These are phyloP conservation scores for Rotaria socialis DNA, from an alignment of 2,888 invertebrate species.

Conservation along the genomic window DNA sequence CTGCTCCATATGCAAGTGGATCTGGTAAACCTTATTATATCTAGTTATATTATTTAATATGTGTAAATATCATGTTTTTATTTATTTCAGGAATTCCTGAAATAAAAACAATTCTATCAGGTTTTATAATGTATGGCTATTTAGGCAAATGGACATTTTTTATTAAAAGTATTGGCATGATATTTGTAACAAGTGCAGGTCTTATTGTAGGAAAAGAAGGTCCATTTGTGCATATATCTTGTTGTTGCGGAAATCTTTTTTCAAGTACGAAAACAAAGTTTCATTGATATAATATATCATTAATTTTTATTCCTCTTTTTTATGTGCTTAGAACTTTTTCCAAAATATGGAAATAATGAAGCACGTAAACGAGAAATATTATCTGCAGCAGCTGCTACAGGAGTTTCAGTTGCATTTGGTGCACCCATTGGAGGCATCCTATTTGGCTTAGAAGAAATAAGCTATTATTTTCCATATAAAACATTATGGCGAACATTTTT, in stretches of 20 bases:
- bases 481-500: constrained; percentile 98
- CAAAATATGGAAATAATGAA: constrained; percentile 96
- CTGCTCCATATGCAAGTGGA: constrained; percentile 99
- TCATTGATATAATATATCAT: neutral
- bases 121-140: constrained; percentile 95
- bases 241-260: constrained; percentile 87
- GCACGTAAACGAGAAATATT: constrained; percentile 97
- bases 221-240: constrained; percentile 99
- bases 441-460: constrained; percentile 94
- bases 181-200: constrained; percentile 90
- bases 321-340: constrained; percentile 73
- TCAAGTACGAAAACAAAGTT: constrained; percentile 63
- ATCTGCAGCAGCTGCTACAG: constrained; percentile 95
- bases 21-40: constrained; percentile 76
- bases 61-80: neutral
- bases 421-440: constrained; percentile 96
- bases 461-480: constrained; percentile 97
- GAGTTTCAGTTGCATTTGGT: constrained; percentile 96
- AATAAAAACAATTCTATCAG: constrained; percentile 85
- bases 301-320: too few species aligned
- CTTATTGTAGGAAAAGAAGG: constrained; percentile 92
- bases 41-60: neutral
- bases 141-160: constrained; percentile 97
- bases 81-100: constrained; percentile 60
- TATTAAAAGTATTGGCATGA: constrained; percentile 69